Evolutionary conservation across 2,888 invertebrate species (phyloP).

Genomic region (Aspidiotus destructor): DNA sequence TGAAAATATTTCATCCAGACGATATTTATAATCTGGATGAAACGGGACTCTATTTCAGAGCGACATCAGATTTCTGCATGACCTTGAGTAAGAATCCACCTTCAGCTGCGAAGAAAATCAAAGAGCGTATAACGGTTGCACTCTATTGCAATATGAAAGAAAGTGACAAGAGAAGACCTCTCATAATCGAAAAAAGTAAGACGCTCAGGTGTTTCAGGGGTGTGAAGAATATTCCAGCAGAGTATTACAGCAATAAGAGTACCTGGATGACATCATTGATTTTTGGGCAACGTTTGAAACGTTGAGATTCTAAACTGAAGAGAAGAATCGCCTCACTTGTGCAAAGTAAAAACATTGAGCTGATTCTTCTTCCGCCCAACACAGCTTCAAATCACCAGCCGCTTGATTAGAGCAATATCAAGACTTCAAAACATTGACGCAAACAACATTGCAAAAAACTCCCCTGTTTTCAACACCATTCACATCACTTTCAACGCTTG

Average conservation of each 20-base stretch:
- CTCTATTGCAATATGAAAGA: conserved; percentile 18
- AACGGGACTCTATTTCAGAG: conserved; percentile 24
- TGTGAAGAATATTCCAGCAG: conserved; percentile 31
- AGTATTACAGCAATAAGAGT: conserved; percentile 14
- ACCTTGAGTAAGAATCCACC: conserved; percentile 14
- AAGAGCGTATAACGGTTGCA: conserved; percentile 20
- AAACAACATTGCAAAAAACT: no score
- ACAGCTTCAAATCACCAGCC: conserved; percentile 14
- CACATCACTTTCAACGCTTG: no score
- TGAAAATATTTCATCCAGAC: conserved; percentile 10
- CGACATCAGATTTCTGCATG: conserved; percentile 12
- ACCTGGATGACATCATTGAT: conserved; percentile 27
- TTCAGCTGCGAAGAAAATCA: conserved; percentile 24
- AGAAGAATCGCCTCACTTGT: conserved; percentile 19
- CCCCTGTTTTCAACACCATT: no score
- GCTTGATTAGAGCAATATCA: conserved; percentile 21
- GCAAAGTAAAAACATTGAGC: conserved; percentile 26
- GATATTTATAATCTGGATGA: conserved; percentile 27
- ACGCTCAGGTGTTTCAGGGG: conserved; percentile 39
- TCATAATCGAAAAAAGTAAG: conserved; percentile 32
- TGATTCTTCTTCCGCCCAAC: conserved; percentile 24
- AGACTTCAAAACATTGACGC: conserved; percentile 15
- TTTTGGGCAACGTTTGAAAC: conserved; percentile 18
- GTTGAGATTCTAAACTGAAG: conserved; percentile 14
- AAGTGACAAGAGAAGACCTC: conserved; percentile 17